Evolutionary conservation across 2,888 invertebrate genomes (phyloP).

Genomic region (Eupithecia insigniata): DNA sequence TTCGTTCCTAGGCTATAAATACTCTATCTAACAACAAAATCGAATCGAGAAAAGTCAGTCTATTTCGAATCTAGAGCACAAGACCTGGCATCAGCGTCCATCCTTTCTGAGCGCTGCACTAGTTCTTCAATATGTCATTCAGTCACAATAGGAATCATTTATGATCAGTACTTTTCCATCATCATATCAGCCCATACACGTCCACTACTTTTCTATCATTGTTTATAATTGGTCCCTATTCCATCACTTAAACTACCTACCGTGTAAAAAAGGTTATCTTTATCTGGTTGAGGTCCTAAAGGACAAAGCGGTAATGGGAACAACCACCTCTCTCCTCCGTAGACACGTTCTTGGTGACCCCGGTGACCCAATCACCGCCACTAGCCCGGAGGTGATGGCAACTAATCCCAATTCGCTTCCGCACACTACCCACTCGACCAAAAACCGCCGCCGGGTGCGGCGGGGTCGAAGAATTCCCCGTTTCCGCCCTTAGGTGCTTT

Average conservation of each 20-base stretch:
- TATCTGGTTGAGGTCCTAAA: not conserved
- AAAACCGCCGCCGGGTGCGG: no score
- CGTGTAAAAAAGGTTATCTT: not conserved
- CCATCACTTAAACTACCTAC: not conserved
- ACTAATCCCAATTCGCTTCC: no score
- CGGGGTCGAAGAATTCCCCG: no score
- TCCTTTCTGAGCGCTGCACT: slow-evolving; percentile 46
- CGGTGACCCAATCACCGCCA: no score
- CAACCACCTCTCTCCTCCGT: no score
- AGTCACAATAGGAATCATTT: slow-evolving; percentile 21
- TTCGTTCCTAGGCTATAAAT: not conserved
- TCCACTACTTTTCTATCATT: slow-evolving; percentile 6
- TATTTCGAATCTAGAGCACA: slow-evolving; percentile 33
- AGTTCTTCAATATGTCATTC: slow-evolving; percentile 48
- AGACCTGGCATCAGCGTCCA: slow-evolving; percentile 46
- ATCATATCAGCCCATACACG: no score
- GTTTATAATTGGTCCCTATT: not conserved
- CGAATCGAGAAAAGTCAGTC: not conserved
- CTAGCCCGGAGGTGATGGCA: no score
- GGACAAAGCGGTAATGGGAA: no score
- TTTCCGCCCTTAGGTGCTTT: no score
- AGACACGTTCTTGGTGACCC: no score
- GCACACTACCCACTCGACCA: no score
- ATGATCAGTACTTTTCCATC: slow-evolving; percentile 2
- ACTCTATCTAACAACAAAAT: not conserved